Conservation (phyloP, 2,797 vertebrate species). For the Apogon talboti region DNA sequence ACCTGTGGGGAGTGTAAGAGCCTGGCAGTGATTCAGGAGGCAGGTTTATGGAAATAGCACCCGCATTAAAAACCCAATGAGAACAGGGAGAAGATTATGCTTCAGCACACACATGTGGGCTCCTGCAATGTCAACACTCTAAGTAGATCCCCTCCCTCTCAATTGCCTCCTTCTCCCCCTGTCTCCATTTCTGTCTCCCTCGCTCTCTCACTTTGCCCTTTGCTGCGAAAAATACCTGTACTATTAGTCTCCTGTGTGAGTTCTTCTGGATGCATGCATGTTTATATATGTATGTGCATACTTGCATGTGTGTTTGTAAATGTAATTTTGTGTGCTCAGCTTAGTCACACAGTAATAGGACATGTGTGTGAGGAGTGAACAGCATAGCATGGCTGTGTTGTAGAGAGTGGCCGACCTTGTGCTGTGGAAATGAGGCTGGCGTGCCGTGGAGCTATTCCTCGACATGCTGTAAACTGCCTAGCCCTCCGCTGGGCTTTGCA, state of each 20-base stretch:
- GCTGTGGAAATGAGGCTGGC: constrained; percentile 56
- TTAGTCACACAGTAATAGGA: constrained; percentile 35
- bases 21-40: constrained; percentile 78
- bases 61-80: constrained; percentile 79
- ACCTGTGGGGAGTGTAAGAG: constrained; percentile 67
- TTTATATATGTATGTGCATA: constrained; percentile 23
- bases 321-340: constrained; percentile 30
- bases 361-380: constrained; percentile 41
- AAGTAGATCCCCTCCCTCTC: constrained; percentile 74
- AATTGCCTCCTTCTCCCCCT: constrained; percentile 54
- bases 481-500: constrained; percentile 47
- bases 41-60: constrained; percentile 81
- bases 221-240: constrained; percentile 30
- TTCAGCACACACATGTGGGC: constrained; percentile 68
- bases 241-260: constrained; percentile 27
- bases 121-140: constrained; percentile 78
- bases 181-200: constrained; percentile 53
- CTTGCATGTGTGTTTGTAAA: constrained; percentile 22
- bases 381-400: constrained; percentile 29
- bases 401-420: constrained; percentile 55
- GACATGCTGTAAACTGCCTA: constrained; percentile 22
- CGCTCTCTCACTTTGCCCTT: constrained; percentile 35
- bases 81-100: constrained; percentile 77
- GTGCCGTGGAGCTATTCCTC: constrained; percentile 29
- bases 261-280: constrained; percentile 18